Evolutionary conservation across 1,140 invertebrate species (phyloP).

Genomic region (Schlechtendalia chinensis): DNA sequence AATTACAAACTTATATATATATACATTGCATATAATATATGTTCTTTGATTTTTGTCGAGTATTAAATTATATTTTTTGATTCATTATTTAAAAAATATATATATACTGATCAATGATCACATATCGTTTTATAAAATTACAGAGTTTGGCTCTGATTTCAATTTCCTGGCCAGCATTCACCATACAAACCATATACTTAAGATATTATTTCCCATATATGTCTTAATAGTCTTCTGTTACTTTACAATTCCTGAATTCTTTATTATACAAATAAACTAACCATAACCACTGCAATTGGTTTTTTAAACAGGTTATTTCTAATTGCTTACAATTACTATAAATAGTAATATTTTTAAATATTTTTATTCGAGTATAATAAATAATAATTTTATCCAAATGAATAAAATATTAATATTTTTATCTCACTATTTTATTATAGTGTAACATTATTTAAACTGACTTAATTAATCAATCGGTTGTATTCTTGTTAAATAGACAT

Average conservation of each 20-base stretch:
- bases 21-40: not conserved
- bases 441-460: no score
- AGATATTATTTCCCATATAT: slow-evolving; percentile 36
- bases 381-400: no score
- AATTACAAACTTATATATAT: not conserved
- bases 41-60: not conserved
- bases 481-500: no score
- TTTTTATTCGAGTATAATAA: no score
- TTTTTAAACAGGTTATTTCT: not conserved
- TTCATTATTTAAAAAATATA: not conserved
- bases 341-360: not conserved
- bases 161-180: slow-evolving; percentile 33
- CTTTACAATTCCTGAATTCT: slow-evolving; percentile 1
- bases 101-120: not conserved
- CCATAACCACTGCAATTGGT: not conserved
- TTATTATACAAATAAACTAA: not conserved
- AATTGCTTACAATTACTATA: no score
- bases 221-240: slow-evolving; percentile 21
- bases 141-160: slow-evolving; percentile 39
- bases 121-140: slow-evolving; percentile 36
- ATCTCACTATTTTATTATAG: no score
- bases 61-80: not conserved
- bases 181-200: slow-evolving; percentile 30
- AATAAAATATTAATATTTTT: no score
- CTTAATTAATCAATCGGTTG: no score